A percentile compares a stretch with the other conserved stretches of the same genome.
These are phyloP conservation scores for Apostichopus japonicus DNA, from an alignment of 35 echinoderm and acorn worm genomes.

Conservation along the genomic window DNA sequence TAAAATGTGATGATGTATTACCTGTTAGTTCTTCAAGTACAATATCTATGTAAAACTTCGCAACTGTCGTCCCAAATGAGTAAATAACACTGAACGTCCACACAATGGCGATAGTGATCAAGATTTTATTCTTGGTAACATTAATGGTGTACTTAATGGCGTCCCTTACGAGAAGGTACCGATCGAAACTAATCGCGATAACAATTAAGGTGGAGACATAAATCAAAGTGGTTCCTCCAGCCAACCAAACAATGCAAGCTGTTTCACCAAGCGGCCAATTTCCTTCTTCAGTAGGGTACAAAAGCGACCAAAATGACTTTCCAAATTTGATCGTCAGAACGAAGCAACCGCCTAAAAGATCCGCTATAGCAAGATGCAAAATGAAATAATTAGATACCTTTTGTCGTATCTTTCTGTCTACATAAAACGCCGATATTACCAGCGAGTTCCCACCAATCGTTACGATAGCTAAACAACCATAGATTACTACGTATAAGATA, in stretches of 20 bases:
- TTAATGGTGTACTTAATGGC: not conserved
- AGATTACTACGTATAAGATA: not conserved
- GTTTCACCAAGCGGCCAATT: not conserved
- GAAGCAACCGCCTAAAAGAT: not conserved
- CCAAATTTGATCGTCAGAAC: constrained; percentile 5
- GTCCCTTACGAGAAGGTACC: constrained; percentile 20
- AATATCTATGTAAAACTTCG: not conserved
- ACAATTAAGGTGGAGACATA: not conserved
- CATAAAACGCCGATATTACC: not conserved
- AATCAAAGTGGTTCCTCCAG: not conserved
- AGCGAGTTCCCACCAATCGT: not conserved
- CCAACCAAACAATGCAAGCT: not conserved
- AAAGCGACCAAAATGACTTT: not conserved
- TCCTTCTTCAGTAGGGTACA: not conserved
- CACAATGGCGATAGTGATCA: not conserved
- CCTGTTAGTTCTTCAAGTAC: not conserved
- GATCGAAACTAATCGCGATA: not conserved
- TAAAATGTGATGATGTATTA: not conserved
- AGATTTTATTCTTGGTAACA: not conserved
- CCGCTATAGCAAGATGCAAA: not conserved
- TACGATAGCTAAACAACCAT: not conserved
- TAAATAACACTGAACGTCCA: not conserved
- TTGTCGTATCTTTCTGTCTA: not conserved
- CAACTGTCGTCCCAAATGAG: not conserved
- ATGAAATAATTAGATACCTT: constrained; percentile 16